A percentile compares a stretch with the other conserved stretches of the same genome.
phyloP scores from a whole-genome alignment of 2,113 vertebrate genomes.

The Nothoprocta pentlandii region DNA sequence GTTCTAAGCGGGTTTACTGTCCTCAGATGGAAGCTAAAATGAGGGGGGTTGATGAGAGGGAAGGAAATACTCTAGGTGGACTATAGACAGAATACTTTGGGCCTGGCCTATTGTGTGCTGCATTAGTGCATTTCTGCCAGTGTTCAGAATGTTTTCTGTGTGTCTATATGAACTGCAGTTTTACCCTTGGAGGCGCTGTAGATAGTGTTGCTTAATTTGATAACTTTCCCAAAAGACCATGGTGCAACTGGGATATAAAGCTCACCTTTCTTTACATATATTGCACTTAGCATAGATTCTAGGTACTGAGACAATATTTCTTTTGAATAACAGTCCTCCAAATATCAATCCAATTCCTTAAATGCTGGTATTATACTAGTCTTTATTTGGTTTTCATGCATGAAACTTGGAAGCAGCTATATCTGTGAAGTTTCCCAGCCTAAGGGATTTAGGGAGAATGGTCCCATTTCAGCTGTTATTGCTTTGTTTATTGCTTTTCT shows the following conservation, averaged over 20 bases:
- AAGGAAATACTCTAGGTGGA: neutral
- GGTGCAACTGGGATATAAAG: neutral
- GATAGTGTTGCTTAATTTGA: neutral
- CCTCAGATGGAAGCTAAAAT: neutral
- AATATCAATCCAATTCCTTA: neutral
- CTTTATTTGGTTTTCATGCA: neutral
- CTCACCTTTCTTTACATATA: neutral
- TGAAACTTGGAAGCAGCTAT: neutral
- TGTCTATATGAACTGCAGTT: neutral
- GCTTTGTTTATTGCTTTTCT: neutral
- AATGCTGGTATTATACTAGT: neutral
- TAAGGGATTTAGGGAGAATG: neutral
- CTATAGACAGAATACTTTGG: neutral
- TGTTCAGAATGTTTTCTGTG: neutral
- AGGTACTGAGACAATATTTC: neutral
- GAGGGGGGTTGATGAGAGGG: too few relatives aligned
- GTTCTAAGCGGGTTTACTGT: neutral
- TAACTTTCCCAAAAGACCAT: neutral
- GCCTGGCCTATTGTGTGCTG: neutral
- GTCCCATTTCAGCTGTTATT: neutral
- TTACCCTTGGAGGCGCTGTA: neutral
- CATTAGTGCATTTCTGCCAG: neutral
- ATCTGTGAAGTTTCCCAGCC: neutral
- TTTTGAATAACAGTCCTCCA: neutral
- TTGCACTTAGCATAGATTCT: neutral